A percentile compares a stretch with the other conserved stretches of the same genome.
Conservation (phyloP, 2,888 invertebrate species). For the Andricus curvator region DNA sequence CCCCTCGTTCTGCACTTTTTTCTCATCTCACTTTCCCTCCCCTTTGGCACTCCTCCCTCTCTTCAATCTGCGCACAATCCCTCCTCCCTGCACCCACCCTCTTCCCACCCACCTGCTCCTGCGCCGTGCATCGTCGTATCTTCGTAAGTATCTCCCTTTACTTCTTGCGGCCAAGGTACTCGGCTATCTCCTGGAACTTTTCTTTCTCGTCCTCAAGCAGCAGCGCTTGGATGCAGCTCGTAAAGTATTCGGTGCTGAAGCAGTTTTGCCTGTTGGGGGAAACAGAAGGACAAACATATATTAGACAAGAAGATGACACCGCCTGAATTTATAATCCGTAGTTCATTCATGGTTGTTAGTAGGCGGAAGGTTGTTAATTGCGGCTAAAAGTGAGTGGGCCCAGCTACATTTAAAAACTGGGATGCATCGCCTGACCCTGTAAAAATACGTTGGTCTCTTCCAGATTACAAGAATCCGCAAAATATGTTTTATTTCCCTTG, state of each 20-base stretch:
- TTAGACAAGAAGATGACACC: neutral
- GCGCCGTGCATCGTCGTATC: constrained; percentile 61
- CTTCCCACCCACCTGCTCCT: constrained; percentile 38
- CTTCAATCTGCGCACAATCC: constrained; percentile 41
- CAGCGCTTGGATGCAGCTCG: constrained; percentile 89
- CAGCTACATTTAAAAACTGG: constrained; percentile 9
- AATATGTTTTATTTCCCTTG: neutral
- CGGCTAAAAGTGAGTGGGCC: neutral
- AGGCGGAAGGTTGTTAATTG: constrained; percentile 11
- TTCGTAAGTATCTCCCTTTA: constrained; percentile 61
- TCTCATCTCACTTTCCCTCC: constrained; percentile 43
- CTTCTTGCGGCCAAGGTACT: constrained; percentile 85
- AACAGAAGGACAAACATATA: constrained; percentile 35
- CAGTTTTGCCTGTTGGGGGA: constrained; percentile 84
- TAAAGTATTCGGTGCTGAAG: constrained; percentile 89
- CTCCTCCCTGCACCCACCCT: constrained; percentile 34
- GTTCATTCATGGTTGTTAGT: constrained; percentile 27
- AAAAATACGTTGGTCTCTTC: neutral
- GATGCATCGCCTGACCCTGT: constrained; percentile 1
- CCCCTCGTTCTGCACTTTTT: neutral
- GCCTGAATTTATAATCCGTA: neutral
- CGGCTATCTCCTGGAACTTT: constrained; percentile 88
- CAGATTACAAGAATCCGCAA: neutral
- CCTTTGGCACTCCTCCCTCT: constrained; percentile 39
- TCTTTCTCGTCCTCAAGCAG: constrained; percentile 88